Conservation (phyloP, 2,888 invertebrate species). For the Cantharis lateralis region DNA sequence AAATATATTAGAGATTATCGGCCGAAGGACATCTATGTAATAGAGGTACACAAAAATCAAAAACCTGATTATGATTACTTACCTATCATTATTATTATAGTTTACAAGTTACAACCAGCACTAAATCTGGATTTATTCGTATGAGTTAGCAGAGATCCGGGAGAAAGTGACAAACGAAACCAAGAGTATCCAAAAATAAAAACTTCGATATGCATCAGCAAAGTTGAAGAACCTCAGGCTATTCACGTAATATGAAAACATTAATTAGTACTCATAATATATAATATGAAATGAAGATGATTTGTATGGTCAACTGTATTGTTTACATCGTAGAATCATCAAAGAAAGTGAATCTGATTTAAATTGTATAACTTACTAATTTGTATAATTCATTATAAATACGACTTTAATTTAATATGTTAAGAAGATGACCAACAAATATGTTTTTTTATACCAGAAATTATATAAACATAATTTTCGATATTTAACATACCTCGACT, state of each 20-base stretch:
- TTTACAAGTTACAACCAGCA: neutral
- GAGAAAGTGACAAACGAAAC: slow-evolving; percentile 26
- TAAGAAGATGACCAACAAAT: neutral
- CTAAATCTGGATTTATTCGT: neutral
- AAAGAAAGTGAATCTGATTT: slow-evolving; percentile 17
- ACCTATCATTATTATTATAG: neutral
- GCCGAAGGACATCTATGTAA: neutral
- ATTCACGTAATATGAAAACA: slow-evolving; percentile 19
- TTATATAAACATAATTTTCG: neutral
- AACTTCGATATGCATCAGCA: slow-evolving; percentile 1
- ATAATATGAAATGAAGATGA: neutral
- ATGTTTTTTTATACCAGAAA: neutral
- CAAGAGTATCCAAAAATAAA: slow-evolving; percentile 18
- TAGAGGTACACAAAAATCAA: neutral
- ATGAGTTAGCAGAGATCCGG: slow-evolving; percentile 15
- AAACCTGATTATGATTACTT: neutral
- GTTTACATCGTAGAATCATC: neutral
- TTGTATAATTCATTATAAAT: neutral
- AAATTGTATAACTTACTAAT: neutral
- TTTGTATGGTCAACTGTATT: slow-evolving; percentile 5
- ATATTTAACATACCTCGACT: neutral
- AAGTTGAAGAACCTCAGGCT: slow-evolving; percentile 16
- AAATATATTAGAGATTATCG: too few relatives aligned
- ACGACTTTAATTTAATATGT: neutral
- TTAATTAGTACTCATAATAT: slow-evolving; percentile 3